phyloP scores from a whole-genome alignment of 2,888 invertebrate genomes.

The Agrochola macilenta region DNA sequence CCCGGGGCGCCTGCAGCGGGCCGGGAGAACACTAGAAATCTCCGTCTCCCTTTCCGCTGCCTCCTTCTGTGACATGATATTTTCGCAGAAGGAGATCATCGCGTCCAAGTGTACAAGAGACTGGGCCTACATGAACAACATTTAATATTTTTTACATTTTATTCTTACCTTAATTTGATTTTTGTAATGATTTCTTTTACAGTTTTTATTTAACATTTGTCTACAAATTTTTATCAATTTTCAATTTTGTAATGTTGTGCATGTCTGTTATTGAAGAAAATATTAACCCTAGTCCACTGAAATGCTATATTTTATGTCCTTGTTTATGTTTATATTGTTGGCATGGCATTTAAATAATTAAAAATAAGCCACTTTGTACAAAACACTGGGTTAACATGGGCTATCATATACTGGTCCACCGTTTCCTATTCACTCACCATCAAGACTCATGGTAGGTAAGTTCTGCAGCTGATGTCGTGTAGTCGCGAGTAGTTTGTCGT shows the following conservation, averaged over 20 bases:
- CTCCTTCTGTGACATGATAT: no score
- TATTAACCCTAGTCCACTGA: neutral
- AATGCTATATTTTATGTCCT: neutral
- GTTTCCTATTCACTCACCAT: conserved; percentile 70
- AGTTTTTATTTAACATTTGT: neutral
- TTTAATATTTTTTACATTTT: neutral
- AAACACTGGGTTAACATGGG: neutral
- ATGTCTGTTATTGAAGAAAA: neutral
- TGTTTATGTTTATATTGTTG: neutral
- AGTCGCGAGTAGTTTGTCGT: conserved; percentile 80
- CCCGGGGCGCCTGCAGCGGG: no score
- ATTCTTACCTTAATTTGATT: no score
- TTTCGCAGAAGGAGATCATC: no score
- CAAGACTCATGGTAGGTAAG: conserved; percentile 79
- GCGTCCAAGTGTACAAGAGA: no score
- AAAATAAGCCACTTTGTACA: neutral
- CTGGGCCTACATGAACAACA: neutral
- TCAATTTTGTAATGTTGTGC: neutral
- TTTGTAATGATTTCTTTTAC: neutral
- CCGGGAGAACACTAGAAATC: no score
- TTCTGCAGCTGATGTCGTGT: conserved; percentile 78
- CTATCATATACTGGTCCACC: neutral
- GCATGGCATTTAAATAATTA: neutral
- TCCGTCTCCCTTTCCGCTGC: no score
- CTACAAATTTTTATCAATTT: neutral